Base-by-base conservation (phyloP, 2,888 invertebrate genomes). In the Drosophila fungiperda region DNA sequence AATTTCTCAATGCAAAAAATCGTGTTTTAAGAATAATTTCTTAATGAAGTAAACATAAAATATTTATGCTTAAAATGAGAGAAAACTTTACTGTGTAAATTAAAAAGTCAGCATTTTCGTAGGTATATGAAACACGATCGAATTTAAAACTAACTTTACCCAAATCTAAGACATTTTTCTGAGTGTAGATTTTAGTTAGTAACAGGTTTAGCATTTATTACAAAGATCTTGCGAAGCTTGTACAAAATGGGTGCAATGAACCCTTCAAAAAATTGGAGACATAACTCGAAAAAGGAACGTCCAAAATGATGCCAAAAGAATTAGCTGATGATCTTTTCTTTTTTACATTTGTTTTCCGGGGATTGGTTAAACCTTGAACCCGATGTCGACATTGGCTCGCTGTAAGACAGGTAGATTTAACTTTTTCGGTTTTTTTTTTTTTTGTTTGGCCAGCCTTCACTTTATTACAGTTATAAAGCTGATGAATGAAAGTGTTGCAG, bases 381-480 rank as follows among this genome's bases (percentile, higher is more conserved):
- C 85, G 70, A 55, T 63, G 58, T 70, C 69, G 73, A 50, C 26
- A 42, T 32, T 38, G 45, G 45, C 32, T n/a, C 32, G 32, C n/a
- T 48, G 53, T 61, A 65, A 63, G 54, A 23, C 70, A 69, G 80
- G 72, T 72, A 68, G 65, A 58, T 42, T 45, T 67, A 59, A 15
- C 40, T 62, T 40, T 65, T 54, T 35, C 17, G 6, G 20, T 12
- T 35, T 26, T 26, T 26, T 26, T 26, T 26, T 54, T 35, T 17
- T 17, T 53, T 20, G 20, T 9, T 53, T 62, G 61, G 26, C 33
- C 52, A 79, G 82, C 79, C 78, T 75, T 79, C 83, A 73, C 82
- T 86, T 87, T 83, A 86, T 88, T 88, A 84, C 84, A 72, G 88
- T 88, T 87, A 85, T 85, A 85, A 83, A 86, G 81, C 72, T 58